These are phyloP conservation scores for Caloenas nicobarica DNA, from an alignment of 2,113 vertebrate species.

Conservation along the genomic window DNA sequence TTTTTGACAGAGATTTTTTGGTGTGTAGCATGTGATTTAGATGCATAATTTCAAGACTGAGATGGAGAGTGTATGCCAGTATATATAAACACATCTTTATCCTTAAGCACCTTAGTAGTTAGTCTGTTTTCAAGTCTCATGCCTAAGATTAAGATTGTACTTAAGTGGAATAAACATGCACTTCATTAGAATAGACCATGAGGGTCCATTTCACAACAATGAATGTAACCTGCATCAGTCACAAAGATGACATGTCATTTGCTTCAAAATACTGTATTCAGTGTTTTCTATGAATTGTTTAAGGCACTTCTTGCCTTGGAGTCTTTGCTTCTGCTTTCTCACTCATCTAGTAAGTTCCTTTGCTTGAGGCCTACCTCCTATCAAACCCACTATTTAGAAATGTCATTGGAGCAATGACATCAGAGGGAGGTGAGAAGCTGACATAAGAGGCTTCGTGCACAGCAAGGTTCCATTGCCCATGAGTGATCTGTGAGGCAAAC, in stretches of 20 bases:
- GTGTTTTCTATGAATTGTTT: neutral
- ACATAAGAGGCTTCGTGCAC: accelerated
- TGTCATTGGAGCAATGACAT: neutral
- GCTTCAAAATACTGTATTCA: neutral
- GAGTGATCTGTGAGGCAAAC: neutral
- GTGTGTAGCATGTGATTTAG: neutral
- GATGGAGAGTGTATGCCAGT: neutral
- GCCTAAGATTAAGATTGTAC: neutral
- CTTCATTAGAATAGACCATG: neutral
- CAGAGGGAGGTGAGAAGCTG: neutral
- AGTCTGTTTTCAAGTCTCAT: neutral
- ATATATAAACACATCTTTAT: neutral
- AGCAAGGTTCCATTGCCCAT: neutral
- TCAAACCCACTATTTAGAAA: neutral
- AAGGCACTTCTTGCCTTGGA: neutral
- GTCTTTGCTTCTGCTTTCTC: neutral
- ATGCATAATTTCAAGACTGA: neutral
- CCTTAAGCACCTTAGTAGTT: neutral
- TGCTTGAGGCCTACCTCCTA: neutral
- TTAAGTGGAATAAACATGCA: neutral
- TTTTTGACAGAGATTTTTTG: neutral
- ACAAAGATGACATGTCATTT: neutral
- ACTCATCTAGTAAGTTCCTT: neutral
- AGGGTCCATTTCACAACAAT: neutral
- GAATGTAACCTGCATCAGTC: neutral